phyloP scores from a whole-genome alignment of 2,113 vertebrate species.

The Callopanchax toddi region DNA sequence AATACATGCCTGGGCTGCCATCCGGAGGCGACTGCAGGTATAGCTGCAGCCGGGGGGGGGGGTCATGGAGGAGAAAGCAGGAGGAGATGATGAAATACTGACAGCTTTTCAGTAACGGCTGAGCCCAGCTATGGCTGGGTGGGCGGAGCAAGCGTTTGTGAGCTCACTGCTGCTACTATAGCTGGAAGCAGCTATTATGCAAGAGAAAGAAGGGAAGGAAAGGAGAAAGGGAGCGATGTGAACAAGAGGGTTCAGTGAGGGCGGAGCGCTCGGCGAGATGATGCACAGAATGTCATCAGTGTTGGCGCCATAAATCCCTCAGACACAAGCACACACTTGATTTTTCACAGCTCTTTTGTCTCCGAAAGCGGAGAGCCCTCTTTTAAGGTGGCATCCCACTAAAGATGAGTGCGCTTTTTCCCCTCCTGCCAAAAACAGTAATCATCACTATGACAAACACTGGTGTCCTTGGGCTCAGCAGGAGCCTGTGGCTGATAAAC shows the following conservation, averaged over 20 bases:
- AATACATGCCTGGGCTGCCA: constrained; percentile 66
- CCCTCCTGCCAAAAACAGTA: constrained; percentile 33
- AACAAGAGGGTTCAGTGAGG: constrained; percentile 61
- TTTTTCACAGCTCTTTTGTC: constrained; percentile 57
- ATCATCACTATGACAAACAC: constrained; percentile 65
- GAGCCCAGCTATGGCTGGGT: constrained; percentile 33
- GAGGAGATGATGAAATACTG: constrained; percentile 76
- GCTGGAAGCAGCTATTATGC: constrained; percentile 76
- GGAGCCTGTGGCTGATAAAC: constrained; percentile 66
- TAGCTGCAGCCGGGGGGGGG: constrained; percentile 22
- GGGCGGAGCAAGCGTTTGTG: constrained; percentile 67
- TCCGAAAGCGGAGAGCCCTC: constrained; percentile 34
- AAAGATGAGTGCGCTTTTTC: constrained; percentile 9
- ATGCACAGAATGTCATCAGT: constrained; percentile 57
- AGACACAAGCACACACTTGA: constrained; percentile 1
- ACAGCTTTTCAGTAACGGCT: constrained; percentile 76
- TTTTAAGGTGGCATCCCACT: constrained; percentile 18
- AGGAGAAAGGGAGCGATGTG: constrained; percentile 28
- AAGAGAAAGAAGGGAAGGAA: constrained; percentile 57
- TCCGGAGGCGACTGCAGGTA: constrained; percentile 60
- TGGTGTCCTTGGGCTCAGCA: constrained; percentile 53
- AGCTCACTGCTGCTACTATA: constrained; percentile 64
- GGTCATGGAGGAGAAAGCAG: constrained; percentile 60
- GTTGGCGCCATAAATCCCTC: constrained; percentile 44
- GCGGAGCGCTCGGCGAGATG: constrained; percentile 46